These are phyloP conservation scores for Delia radicum DNA, from an alignment of 1,140 invertebrate species.

Conservation along the genomic window DNA sequence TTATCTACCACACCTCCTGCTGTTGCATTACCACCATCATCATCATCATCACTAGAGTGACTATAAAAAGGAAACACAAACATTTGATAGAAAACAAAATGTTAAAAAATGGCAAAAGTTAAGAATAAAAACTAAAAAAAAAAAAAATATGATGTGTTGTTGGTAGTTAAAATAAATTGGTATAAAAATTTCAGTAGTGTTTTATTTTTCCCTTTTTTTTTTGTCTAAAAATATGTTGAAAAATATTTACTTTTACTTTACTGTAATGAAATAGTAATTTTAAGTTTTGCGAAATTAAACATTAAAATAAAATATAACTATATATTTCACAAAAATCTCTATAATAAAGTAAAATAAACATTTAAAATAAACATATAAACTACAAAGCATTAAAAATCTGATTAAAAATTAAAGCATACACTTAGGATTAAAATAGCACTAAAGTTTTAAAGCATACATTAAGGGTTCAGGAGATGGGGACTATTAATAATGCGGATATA, in stretches of 20 bases:
- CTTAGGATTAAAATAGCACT: not conserved
- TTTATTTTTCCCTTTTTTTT: not conserved
- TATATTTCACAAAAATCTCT: not conserved
- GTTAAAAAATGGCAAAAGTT: not conserved
- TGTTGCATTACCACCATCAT: not conserved
- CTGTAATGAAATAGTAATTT: not conserved
- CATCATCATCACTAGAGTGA: not conserved
- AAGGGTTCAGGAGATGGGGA: too few relatives aligned
- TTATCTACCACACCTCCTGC: not conserved
- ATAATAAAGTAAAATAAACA: not conserved
- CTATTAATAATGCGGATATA: too few relatives aligned
- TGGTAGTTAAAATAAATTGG: not conserved
- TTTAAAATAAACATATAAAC: not conserved
- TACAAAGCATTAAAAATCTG: not conserved
- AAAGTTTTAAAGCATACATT: too few relatives aligned
- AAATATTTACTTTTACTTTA: not conserved
- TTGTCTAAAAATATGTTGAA: not conserved
- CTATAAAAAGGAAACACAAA: not conserved
- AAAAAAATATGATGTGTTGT: not conserved
- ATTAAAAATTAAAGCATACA: conserved; percentile 5
- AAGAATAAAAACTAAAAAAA: not conserved
- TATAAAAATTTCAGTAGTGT: not conserved
- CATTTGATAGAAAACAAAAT: not conserved
- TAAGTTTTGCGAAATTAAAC: conserved; percentile 2
- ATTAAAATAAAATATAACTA: not conserved